A percentile compares a stretch with the other conserved stretches of the same genome.
These are phyloP conservation scores for Sisyra terminalis DNA, from an alignment of 2,888 invertebrate species.

Conservation along the genomic window DNA sequence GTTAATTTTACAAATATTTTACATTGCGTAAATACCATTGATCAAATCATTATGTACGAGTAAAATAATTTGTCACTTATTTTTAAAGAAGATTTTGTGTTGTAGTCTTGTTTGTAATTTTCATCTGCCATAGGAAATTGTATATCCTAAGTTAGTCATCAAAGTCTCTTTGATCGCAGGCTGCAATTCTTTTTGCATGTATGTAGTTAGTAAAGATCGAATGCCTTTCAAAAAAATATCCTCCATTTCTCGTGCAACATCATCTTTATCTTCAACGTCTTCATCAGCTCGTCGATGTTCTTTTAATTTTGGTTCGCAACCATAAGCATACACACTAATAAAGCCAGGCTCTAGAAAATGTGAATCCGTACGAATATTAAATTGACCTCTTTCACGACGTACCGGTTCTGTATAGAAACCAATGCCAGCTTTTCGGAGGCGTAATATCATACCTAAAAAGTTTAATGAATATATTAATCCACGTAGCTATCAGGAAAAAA, in stretches of 20 bases:
- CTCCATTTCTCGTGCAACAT: constrained; percentile 65
- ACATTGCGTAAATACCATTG: no score
- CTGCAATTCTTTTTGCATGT: constrained; percentile 70
- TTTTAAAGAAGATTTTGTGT: not conserved
- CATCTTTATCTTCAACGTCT: constrained; percentile 29
- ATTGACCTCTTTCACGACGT: constrained; percentile 47
- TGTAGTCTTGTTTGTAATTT: constrained; percentile 3
- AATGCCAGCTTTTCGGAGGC: constrained; percentile 60
- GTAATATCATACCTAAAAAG: constrained; percentile 42
- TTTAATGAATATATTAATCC: constrained; percentile 28
- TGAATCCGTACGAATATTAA: constrained; percentile 61
- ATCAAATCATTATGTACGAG: not conserved
- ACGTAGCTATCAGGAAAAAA: constrained; percentile 38
- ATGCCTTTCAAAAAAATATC: constrained; percentile 74
- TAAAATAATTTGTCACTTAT: not conserved
- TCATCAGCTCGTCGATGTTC: constrained; percentile 20
- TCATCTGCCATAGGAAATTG: constrained; percentile 60
- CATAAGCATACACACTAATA: constrained; percentile 71
- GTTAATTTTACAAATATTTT: no score
- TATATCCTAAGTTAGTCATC: constrained; percentile 78
- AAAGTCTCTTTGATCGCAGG: constrained; percentile 74
- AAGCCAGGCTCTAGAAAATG: constrained; percentile 74
- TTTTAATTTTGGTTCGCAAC: constrained; percentile 40
- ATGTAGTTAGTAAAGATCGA: constrained; percentile 58
- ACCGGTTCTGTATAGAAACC: constrained; percentile 60